A percentile compares a stretch with the other conserved stretches of the same genome.
Conservation (phyloP, 2,797 vertebrate genomes). For the Decapterus maruadsi region DNA sequence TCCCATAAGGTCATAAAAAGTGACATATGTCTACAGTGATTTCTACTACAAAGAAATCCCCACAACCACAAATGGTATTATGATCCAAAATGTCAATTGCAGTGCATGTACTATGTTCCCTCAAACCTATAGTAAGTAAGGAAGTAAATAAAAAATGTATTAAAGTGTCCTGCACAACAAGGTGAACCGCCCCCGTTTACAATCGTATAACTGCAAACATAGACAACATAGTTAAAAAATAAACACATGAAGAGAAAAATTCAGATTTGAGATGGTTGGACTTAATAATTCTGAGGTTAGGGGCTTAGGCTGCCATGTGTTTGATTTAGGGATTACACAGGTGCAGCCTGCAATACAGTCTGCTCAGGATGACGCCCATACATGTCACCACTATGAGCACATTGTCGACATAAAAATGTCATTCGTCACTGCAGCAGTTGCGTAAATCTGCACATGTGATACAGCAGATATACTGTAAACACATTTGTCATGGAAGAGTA, state of each 20-base stretch:
- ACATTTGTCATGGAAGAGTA: neutral
- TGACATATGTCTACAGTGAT: neutral
- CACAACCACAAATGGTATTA: neutral
- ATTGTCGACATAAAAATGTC: conserved; percentile 17
- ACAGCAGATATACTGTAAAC: neutral
- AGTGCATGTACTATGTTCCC: neutral
- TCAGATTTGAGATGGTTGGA: conserved; percentile 12
- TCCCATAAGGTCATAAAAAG: conserved; percentile 18
- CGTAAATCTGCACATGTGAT: conserved; percentile 8
- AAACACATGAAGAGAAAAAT: conserved; percentile 18
- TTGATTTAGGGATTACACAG: conserved; percentile 70
- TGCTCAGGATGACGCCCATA: conserved; percentile 29
- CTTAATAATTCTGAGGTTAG: conserved; percentile 29
- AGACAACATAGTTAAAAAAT: neutral
- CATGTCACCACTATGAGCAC: conserved; percentile 32
- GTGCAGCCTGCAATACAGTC: conserved; percentile 56
- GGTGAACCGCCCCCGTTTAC: too few relatives aligned
- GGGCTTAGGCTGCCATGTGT: conserved; percentile 54
- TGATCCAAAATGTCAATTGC: neutral
- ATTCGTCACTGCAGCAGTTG: conserved; percentile 2
- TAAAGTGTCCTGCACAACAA: too few relatives aligned
- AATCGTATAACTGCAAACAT: neutral
- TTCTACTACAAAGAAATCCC: neutral
- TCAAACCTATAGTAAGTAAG: too few relatives aligned
- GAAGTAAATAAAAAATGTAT: too few relatives aligned